A percentile compares a stretch with the other conserved stretches of the same genome.
These are phyloP conservation scores for Podilymbus podiceps DNA, from an alignment of 2,113 vertebrate species.

Conservation along the genomic window DNA sequence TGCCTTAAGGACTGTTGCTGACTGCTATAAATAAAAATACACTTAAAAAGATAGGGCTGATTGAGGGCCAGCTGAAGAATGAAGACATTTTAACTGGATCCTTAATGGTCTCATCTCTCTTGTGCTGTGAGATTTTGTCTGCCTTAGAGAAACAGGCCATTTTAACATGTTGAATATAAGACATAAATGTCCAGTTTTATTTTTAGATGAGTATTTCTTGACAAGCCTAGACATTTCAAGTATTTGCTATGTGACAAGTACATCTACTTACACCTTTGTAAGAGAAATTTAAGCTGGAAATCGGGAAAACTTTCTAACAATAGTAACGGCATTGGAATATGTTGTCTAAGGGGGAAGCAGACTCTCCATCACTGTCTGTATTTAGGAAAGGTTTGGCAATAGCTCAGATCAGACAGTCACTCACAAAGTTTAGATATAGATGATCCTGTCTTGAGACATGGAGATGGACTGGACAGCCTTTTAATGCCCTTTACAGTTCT, in stretches of 20 bases:
- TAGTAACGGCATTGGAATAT: background rate
- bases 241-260: background rate
- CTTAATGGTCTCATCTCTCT: background rate
- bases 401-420: background rate
- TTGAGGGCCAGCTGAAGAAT: background rate
- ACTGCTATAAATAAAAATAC: background rate
- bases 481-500: background rate
- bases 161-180: background rate
- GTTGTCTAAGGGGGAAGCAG: background rate
- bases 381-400: background rate
- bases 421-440: background rate
- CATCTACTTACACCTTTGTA: background rate
- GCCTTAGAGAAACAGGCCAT: background rate
- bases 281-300: slow-evolving; percentile 6
- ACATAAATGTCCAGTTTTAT: background rate
- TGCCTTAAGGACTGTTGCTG: background rate
- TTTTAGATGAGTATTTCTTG: slow-evolving; percentile 11
- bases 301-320: slow-evolving; percentile 12
- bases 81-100: background rate
- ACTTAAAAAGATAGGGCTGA: background rate
- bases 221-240: background rate
- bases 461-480: background rate
- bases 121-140: background rate
- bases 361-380: background rate
- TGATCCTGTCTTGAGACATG: background rate